phyloP scores from a whole-genome alignment of 2,888 invertebrate genomes.

The Oscheius sp. region DNA sequence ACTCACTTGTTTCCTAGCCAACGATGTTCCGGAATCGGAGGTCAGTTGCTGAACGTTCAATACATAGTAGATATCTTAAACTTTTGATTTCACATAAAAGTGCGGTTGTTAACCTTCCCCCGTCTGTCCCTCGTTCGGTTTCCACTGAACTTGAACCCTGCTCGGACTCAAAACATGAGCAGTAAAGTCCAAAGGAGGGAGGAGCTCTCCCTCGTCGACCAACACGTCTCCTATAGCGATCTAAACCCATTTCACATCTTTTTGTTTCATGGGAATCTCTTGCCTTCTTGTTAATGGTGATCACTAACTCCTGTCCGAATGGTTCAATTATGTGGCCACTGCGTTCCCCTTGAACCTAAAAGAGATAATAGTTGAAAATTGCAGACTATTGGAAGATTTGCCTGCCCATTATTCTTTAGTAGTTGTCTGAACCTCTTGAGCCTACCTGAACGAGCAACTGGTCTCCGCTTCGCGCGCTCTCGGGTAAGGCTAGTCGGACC shows the following conservation, averaged over 20 bases:
- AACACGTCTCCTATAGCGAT: conserved; percentile 38
- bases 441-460: conserved; percentile 56
- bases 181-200: conserved; percentile 68
- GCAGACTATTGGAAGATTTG: not conserved
- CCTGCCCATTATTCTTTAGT: not conserved
- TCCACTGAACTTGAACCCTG: conserved; percentile 68
- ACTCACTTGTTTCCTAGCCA: conserved; percentile 63
- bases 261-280: not conserved
- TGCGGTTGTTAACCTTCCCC: conserved; percentile 11
- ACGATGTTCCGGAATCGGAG: conserved; percentile 58
- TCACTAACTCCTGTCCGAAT: conserved; percentile 63
- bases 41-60: conserved; percentile 71
- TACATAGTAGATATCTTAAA: conserved; percentile 66
- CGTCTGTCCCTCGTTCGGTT: conserved; percentile 40
- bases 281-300: conserved; percentile 46
- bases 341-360: conserved; percentile 62
- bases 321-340: conserved; percentile 59
- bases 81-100: conserved; percentile 13
- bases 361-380: conserved; percentile 7
- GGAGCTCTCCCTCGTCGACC: conserved; percentile 54
- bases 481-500: conserved; percentile 54
- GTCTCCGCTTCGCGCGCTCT: conserved; percentile 53
- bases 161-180: conserved; percentile 66
- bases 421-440: conserved; percentile 14
- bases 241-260: conserved; percentile 16